These are phyloP conservation scores for Semnornis frantzii DNA, from an alignment of 2,113 vertebrate genomes.

Conservation along the genomic window DNA sequence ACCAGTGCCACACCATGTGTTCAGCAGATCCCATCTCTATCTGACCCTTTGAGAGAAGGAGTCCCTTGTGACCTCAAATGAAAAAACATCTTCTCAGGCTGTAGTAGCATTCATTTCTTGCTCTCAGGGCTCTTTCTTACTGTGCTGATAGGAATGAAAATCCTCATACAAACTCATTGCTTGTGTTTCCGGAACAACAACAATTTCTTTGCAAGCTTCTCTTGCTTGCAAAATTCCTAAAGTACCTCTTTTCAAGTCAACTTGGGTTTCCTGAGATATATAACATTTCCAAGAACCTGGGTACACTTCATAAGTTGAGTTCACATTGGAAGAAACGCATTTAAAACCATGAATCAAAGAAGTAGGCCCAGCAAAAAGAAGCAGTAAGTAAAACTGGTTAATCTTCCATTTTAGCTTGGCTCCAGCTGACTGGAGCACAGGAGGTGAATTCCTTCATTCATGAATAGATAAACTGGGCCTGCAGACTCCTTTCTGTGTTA, in stretches of 20 bases:
- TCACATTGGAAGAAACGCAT: background rate
- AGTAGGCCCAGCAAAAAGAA: background rate
- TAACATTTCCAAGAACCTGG: background rate
- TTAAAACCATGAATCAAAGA: background rate
- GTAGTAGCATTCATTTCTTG: rapidly evolving
- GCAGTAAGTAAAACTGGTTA: background rate
- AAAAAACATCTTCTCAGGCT: background rate
- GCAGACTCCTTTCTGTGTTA: slow-evolving; percentile 8
- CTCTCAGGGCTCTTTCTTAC: background rate
- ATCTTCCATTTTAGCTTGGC: background rate
- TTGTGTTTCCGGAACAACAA: background rate
- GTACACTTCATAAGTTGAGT: background rate
- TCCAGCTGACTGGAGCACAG: background rate
- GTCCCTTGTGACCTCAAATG: background rate
- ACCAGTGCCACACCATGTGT: rapidly evolving
- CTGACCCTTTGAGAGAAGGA: background rate
- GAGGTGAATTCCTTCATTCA: background rate
- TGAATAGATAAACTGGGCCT: background rate
- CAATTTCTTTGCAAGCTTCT: background rate
- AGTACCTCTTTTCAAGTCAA: background rate
- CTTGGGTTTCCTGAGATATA: background rate
- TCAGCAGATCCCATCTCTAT: background rate
- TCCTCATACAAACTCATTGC: background rate
- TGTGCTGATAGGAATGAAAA: background rate
- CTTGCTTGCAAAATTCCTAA: background rate